A percentile compares a stretch with the other conserved stretches of the same genome.
These are phyloP conservation scores for Conistra vaccinii DNA, from an alignment of 2,888 invertebrate genomes.

Conservation along the genomic window DNA sequence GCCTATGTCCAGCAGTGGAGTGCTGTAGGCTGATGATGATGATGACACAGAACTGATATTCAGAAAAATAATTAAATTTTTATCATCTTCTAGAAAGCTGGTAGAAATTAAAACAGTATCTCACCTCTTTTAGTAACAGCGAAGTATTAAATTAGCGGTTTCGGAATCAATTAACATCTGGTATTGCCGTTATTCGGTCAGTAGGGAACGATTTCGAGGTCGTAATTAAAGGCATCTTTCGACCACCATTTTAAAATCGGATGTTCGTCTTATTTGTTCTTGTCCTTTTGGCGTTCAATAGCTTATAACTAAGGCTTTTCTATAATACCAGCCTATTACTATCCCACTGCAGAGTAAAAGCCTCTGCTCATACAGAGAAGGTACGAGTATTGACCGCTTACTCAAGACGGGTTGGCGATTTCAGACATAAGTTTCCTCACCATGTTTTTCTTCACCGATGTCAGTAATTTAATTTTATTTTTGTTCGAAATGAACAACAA, in stretches of 20 bases:
- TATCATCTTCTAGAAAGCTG: background rate
- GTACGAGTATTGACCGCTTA: too few species aligned
- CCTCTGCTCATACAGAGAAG: too few species aligned
- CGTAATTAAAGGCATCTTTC: slow-evolving; percentile 29
- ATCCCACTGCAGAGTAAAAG: too few species aligned
- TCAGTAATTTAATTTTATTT: too few species aligned
- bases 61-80: background rate
- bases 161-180: slow-evolving; percentile 50
- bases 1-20: too few species aligned
- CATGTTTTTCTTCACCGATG: too few species aligned
- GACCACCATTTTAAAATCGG: background rate
- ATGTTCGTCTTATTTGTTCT: slow-evolving; percentile 8
- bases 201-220: slow-evolving; percentile 44
- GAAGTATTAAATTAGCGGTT: slow-evolving; percentile 52
- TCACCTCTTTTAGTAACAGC: slow-evolving; percentile 28
- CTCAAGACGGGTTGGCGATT: too few species aligned
- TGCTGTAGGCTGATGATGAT: too few species aligned
- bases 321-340: background rate
- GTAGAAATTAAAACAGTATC: slow-evolving; percentile 36
- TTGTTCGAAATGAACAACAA: too few species aligned
- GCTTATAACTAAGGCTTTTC: background rate
- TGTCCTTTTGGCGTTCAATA: background rate
- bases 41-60: background rate
- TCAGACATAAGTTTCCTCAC: too few species aligned
- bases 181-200: slow-evolving; percentile 54